Base-by-base conservation (phyloP, 2,888 invertebrate genomes). In the Volucella zonaria region DNA sequence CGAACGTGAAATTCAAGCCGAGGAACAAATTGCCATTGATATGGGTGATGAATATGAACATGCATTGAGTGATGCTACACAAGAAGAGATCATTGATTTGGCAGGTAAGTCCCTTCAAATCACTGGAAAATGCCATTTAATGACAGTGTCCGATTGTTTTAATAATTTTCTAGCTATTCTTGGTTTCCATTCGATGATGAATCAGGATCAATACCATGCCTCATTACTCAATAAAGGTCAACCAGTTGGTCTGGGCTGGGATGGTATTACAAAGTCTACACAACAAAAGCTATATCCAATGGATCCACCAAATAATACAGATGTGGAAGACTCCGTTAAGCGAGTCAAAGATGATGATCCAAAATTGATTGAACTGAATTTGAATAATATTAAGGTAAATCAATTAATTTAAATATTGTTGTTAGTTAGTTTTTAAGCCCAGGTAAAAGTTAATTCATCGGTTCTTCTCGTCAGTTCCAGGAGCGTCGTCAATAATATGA, bases 151-250 rank as follows among this genome's bases (percentile, higher is more conserved):
- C 31, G 42, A 54, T 49, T 52, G 51, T 18, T 11, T 47, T 11
- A 10, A 51, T 43, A 12, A 31, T 49, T 11, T 42, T 59, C 2
- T 93, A 97, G 99, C 98, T 92, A 98, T 99, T 92, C 95, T 99
- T 91, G 99, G 99, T 90, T 98, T 99, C 95, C 99, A 99, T 93
- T 99, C 99, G 86, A 99, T 99, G 97, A 97, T 99, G 96, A 99
- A 99, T 92, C 99, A 99, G 93, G 98, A 99, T 91, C 99, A 99
- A 93, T 99, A 98, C 93, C 98, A 99, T 93, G 98, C 98, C 82
- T 99, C 99, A 51, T 93, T 98, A 83, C 93, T 97, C 87, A 98
- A 97, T 93, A 97, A 97, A 93, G 97, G 96, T 38, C 97, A 97
- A 90, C 97, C 97, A 0, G 94, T 97, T 82, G 97, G 97, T 58